Conservation (phyloP, 1,140 invertebrate genomes). For the Dendroctonus ponderosae region DNA sequence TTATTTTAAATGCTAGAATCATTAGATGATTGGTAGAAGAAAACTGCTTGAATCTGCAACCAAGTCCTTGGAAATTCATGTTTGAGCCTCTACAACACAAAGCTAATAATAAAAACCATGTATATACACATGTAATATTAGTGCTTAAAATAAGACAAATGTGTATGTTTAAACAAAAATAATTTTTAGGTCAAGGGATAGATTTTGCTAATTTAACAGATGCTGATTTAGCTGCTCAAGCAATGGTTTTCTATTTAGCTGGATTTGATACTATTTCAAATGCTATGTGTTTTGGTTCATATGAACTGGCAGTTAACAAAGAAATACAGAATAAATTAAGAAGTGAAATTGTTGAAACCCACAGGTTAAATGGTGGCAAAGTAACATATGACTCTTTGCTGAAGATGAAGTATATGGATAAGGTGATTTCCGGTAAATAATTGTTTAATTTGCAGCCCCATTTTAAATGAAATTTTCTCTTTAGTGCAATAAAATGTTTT, state of each 20-base stretch:
- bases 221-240: conserved; percentile 47
- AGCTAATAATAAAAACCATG: neutral
- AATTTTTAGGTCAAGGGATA: conserved; percentile 5
- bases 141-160: neutral
- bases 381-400: conserved; percentile 46
- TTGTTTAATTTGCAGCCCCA: no score
- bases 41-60: no score
- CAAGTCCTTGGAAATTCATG: no score
- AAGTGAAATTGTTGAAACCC: conserved; percentile 42
- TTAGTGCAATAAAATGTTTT: neutral
- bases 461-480: no score
- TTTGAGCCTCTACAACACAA: no score
- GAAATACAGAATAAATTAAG: conserved; percentile 52
- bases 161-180: conserved; percentile 7
- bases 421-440: conserved; percentile 47
- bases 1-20: no score
- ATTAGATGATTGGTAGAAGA: no score
- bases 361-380: conserved; percentile 27
- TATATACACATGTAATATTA: neutral
- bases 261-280: conserved; percentile 50
- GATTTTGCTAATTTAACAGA: conserved; percentile 41
- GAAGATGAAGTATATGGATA: conserved; percentile 52
- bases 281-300: conserved; percentile 41
- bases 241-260: conserved; percentile 50
- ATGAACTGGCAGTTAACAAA: conserved; percentile 56